Conservation (phyloP, 2,113 vertebrate species). For the Fukomys damarensis region DNA sequence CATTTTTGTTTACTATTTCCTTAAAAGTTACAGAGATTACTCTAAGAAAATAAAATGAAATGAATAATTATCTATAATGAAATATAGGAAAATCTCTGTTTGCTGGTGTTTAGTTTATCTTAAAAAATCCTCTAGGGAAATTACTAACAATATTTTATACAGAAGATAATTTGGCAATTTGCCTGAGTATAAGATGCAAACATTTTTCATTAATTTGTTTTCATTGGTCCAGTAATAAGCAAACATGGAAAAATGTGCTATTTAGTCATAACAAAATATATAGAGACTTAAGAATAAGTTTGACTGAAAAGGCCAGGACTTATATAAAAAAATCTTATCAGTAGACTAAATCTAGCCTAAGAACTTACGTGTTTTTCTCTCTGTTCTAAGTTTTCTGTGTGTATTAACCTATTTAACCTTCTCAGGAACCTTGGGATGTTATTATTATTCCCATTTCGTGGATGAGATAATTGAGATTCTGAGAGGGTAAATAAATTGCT, state of each 20-base stretch:
- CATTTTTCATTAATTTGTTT: slow-evolving; percentile 19
- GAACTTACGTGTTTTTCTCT: background rate
- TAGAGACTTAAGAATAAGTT: slow-evolving; percentile 25
- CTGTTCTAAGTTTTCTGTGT: background rate
- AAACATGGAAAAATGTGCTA: background rate
- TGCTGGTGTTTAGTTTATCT: background rate
- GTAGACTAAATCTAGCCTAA: background rate
- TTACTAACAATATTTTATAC: background rate
- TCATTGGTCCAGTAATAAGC: background rate
- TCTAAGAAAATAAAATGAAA: background rate
- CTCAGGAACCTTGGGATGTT: background rate
- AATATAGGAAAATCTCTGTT: background rate
- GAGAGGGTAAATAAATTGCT: background rate
- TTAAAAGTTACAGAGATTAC: background rate
- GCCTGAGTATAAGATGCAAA: slow-evolving; percentile 10
- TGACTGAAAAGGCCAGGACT: background rate
- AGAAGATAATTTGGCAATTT: background rate
- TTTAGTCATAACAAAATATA: background rate
- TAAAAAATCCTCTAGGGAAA: background rate
- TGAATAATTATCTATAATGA: background rate
- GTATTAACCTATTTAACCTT: background rate
- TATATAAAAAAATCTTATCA: background rate
- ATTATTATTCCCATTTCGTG: slow-evolving; percentile 19
- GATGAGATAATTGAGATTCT: background rate
- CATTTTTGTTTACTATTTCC: slow-evolving; percentile 4